A percentile compares a stretch with the other conserved stretches of the same genome.
These are phyloP conservation scores for Meloidogyne exigua DNA, from an alignment of 1,140 invertebrate species.

Conservation along the genomic window DNA sequence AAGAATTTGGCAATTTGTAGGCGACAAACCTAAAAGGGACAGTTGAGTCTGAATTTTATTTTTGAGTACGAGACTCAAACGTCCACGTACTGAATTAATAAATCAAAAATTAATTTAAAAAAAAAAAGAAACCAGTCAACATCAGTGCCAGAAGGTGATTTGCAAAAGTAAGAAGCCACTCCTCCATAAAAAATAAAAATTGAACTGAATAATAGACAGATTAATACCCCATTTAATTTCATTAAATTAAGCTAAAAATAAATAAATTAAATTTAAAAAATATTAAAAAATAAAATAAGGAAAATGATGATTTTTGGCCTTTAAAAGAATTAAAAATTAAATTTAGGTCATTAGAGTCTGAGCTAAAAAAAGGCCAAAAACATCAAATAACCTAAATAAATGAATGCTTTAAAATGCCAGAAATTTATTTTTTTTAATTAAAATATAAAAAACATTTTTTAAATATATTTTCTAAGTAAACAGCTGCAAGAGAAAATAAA, in stretches of 20 bases:
- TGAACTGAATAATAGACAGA: background rate
- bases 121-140: conserved; percentile 39
- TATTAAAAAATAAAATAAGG: too few species aligned
- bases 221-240: background rate
- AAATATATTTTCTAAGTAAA: too few species aligned
- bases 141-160: conserved; percentile 30
- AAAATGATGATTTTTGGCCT: too few species aligned
- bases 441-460: too few species aligned
- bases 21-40: conserved; percentile 29
- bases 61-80: background rate
- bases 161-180: conserved; percentile 30
- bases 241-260: too few species aligned
- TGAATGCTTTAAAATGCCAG: too few species aligned
- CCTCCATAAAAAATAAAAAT: background rate
- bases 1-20: conserved; percentile 43
- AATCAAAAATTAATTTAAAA: background rate
- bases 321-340: too few species aligned
- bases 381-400: too few species aligned
- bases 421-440: too few species aligned
- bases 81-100: background rate
- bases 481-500: conserved; percentile 9
- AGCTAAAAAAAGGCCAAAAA: too few species aligned
- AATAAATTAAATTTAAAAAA: too few species aligned
- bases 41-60: background rate
- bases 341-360: too few species aligned